Conservation (phyloP, 2,888 invertebrate species). For the Acanthosoma haemorrhoidale region DNA sequence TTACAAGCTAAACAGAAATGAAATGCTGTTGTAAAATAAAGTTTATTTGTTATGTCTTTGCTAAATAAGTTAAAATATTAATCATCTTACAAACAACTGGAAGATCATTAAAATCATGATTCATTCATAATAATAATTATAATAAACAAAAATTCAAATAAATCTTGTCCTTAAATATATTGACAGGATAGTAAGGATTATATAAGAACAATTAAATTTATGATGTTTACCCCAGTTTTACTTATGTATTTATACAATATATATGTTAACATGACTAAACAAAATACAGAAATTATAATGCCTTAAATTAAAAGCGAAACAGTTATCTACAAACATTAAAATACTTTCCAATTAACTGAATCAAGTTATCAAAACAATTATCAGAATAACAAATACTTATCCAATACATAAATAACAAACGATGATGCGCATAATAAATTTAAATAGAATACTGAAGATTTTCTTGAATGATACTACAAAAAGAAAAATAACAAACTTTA, state of each 20-base stretch:
- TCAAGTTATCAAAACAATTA: constrained; percentile 15
- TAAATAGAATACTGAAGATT: no score
- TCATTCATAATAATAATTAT: not conserved
- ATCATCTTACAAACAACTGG: constrained; percentile 2
- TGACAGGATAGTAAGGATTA: not conserved
- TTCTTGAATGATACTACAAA: not conserved
- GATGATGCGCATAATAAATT: no score
- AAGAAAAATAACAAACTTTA: not conserved
- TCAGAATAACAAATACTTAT: constrained; percentile 8
- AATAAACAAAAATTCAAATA: not conserved
- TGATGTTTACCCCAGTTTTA: constrained; percentile 34
- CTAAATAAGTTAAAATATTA: constrained; percentile 14
- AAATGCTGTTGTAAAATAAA: constrained; percentile 4
- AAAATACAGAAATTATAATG: constrained; percentile 23
- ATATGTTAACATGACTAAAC: constrained; percentile 38
- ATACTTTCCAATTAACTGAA: constrained; percentile 3
- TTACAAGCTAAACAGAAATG: no score
- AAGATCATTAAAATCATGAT: not conserved
- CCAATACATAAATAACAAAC: no score
- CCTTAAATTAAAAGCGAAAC: constrained; percentile 31
- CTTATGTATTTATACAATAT: constrained; percentile 35
- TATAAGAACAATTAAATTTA: constrained; percentile 15
- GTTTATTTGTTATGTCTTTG: not conserved
- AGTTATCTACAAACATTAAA: constrained; percentile 18
- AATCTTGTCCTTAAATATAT: not conserved